A percentile compares a stretch with the other conserved stretches of the same genome.
These are phyloP conservation scores for Cephus pulcher DNA, from an alignment of 2,888 invertebrate species.

Conservation along the genomic window DNA sequence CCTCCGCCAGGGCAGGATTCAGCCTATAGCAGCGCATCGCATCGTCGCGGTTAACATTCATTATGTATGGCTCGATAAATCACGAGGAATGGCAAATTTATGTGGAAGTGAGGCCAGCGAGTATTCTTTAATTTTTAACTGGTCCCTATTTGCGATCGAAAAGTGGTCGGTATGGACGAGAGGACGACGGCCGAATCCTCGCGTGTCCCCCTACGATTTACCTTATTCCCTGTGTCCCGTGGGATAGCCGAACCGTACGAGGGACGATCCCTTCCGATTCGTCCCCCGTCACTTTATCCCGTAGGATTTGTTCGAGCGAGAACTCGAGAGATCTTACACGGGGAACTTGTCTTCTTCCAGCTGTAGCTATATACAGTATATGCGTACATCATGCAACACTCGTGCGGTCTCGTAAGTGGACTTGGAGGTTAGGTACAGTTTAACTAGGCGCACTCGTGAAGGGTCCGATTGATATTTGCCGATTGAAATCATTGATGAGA, in stretches of 20 bases:
- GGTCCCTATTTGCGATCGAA: constrained; percentile 23
- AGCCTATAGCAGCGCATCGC: constrained; percentile 8
- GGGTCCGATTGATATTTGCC: not conserved
- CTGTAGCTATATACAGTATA: not conserved
- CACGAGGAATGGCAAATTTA: constrained; percentile 58
- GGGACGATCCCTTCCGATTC: not conserved
- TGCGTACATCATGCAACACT: too few species aligned
- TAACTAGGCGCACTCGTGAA: not conserved
- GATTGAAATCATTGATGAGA: not conserved
- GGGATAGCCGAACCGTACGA: not conserved
- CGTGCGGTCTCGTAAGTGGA: not conserved
- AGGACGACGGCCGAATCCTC: not conserved
- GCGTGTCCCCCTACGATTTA: not conserved
- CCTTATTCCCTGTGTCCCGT: not conserved
- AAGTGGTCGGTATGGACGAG: not conserved
- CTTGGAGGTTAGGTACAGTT: not conserved
- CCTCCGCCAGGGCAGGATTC: constrained; percentile 27
- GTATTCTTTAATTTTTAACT: constrained; percentile 45
- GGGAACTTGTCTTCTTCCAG: not conserved
- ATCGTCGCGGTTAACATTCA: constrained; percentile 46
- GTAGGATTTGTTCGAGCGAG: not conserved
- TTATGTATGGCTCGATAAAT: constrained; percentile 52
- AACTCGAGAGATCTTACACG: not conserved
- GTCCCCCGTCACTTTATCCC: not conserved
- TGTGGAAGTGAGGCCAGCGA: constrained; percentile 48